phyloP scores from a whole-genome alignment of 1,140 invertebrate species.

The Ectropis grisescens region DNA sequence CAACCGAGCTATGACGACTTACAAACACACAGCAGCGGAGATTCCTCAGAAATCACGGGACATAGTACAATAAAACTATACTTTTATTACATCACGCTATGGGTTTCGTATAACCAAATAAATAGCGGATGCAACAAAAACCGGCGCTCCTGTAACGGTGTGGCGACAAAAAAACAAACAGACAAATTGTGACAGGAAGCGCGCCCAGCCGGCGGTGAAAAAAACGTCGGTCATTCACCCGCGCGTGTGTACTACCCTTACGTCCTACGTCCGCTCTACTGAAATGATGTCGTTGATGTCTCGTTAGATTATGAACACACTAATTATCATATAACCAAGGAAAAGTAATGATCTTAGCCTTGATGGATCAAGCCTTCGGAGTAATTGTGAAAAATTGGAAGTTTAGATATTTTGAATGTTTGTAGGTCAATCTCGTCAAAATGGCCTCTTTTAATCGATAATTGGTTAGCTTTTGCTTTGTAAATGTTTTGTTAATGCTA shows the following conservation, averaged over 20 bases:
- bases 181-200: slow-evolving; percentile 60
- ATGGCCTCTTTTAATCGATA: too few relatives aligned
- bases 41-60: too few relatives aligned
- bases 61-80: too few relatives aligned
- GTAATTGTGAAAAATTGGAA: too few relatives aligned
- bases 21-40: too few relatives aligned
- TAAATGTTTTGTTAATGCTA: too few relatives aligned
- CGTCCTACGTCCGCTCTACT: slow-evolving; percentile 21
- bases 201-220: slow-evolving; percentile 38
- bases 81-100: too few relatives aligned
- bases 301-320: slow-evolving; percentile 5
- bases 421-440: too few relatives aligned
- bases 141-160: slow-evolving; percentile 18
- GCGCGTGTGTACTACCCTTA: slow-evolving; percentile 22
- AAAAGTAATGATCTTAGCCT: slow-evolving; percentile 1
- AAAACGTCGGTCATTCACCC: slow-evolving; percentile 44
- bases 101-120: too few relatives aligned
- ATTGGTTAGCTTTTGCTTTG: too few relatives aligned
- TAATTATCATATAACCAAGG: not conserved
- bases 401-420: too few relatives aligned
- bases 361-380: not conserved
- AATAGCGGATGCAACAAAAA: slow-evolving; percentile 17
- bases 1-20: too few relatives aligned
- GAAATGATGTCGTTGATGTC: not conserved
- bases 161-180: slow-evolving; percentile 34